These are phyloP conservation scores for Lampris megalopsis DNA, from an alignment of 2,113 vertebrate genomes.

Conservation along the genomic window DNA sequence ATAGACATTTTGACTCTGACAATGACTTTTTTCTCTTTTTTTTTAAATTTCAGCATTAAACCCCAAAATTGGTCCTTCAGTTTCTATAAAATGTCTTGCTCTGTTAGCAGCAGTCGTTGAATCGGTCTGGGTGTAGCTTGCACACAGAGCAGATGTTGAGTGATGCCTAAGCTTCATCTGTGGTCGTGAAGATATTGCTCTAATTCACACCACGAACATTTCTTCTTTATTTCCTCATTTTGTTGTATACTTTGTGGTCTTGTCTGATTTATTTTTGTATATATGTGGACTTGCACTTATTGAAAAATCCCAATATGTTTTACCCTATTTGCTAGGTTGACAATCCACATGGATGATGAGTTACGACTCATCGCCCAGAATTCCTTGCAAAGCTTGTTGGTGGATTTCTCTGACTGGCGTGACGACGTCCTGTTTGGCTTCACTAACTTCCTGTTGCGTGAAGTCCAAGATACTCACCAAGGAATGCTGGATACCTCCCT, in stretches of 20 bases:
- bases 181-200: background rate
- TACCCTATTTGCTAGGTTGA: constrained; percentile 81
- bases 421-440: constrained; percentile 96
- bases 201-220: background rate
- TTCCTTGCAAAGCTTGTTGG: constrained; percentile 94
- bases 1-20: no score
- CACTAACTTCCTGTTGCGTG: constrained; percentile 92
- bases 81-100: no score
- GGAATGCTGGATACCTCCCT: constrained; percentile 92
- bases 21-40: no score
- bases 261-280: background rate
- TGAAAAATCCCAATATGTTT: background rate
- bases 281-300: background rate
- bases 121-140: background rate
- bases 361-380: constrained; percentile 96
- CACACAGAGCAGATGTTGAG: background rate
- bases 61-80: no score
- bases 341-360: constrained; percentile 98
- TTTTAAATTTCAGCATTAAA: no score
- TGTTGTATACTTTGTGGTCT: background rate
- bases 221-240: background rate
- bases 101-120: no score
- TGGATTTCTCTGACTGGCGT: constrained; percentile 96
- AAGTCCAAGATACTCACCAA: constrained; percentile 94
- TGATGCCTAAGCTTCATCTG: no score